These are phyloP conservation scores for Noctuana brunneofusca DNA, from an alignment of 2,888 invertebrate genomes.

Conservation along the genomic window DNA sequence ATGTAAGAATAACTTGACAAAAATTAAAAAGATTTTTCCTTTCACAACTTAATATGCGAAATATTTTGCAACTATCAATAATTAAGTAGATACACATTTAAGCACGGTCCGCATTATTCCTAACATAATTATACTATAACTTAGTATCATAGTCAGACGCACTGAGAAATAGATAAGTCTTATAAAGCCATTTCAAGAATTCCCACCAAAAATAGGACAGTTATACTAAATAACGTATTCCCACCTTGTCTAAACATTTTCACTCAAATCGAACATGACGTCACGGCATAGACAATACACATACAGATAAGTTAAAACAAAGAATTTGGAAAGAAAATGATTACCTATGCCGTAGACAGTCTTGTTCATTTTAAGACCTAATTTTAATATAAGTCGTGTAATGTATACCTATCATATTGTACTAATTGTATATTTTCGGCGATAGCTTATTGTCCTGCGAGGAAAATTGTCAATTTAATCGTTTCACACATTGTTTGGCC, in stretches of 20 bases:
- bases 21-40: not conserved
- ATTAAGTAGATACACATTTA: slow-evolving; percentile 30
- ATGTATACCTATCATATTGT: slow-evolving; percentile 12
- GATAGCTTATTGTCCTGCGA: slow-evolving; percentile 27
- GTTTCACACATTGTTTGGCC: slow-evolving; percentile 22
- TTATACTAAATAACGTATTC: not conserved
- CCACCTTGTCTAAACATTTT: not conserved
- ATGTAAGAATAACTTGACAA: not conserved
- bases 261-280: not conserved
- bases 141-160: slow-evolving; percentile 7
- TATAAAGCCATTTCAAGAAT: not conserved
- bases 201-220: not conserved
- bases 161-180: slow-evolving; percentile 14
- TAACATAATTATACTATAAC: slow-evolving; percentile 4
- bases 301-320: not conserved
- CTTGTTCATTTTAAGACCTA: not conserved
- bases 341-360: not conserved
- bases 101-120: slow-evolving; percentile 24
- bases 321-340: not conserved
- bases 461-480: slow-evolving; percentile 14
- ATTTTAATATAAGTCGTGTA: not conserved
- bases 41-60: slow-evolving; percentile 10
- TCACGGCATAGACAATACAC: too few relatives aligned
- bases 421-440: slow-evolving; percentile 25
- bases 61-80: too few relatives aligned